Evolutionary conservation across 2,797 vertebrate species (phyloP).

Genomic region (Hephaestus fuliginosus): DNA sequence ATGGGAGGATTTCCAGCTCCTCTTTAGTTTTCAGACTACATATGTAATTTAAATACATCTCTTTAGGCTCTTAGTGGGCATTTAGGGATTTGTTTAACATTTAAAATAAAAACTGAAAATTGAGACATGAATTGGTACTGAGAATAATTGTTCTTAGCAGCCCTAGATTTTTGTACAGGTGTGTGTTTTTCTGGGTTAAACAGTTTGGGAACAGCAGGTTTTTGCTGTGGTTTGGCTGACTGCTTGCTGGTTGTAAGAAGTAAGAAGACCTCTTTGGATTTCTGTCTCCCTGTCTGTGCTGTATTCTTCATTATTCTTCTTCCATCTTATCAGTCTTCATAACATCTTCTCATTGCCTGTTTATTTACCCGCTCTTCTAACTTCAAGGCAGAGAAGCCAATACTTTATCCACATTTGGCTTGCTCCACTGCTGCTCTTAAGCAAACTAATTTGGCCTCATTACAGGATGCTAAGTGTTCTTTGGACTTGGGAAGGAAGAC

Average conservation of each 20-base stretch:
- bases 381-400: conserved; percentile 25
- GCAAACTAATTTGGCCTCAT: conserved; percentile 73
- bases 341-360: neutral
- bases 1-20: neutral
- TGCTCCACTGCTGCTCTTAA: conserved; percentile 55
- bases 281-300: neutral
- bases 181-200: neutral
- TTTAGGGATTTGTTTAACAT: neutral
- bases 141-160: neutral
- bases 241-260: neutral
- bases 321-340: conserved; percentile 26
- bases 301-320: conserved; percentile 15
- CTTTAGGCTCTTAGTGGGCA: neutral
- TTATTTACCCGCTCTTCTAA: conserved; percentile 20
- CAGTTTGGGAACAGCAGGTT: neutral
- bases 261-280: neutral
- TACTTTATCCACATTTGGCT: conserved; percentile 56
- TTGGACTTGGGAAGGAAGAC: neutral
- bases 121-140: neutral
- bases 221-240: neutral
- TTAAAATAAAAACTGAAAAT: neutral
- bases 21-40: neutral
- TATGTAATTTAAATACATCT: neutral
- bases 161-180: too few relatives aligned
- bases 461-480: conserved; percentile 55